A percentile compares a stretch with the other conserved stretches of the same genome.
Evolutionary conservation across 1,140 invertebrate genomes (phyloP).

Genomic region (Platyscapa corneri): DNA sequence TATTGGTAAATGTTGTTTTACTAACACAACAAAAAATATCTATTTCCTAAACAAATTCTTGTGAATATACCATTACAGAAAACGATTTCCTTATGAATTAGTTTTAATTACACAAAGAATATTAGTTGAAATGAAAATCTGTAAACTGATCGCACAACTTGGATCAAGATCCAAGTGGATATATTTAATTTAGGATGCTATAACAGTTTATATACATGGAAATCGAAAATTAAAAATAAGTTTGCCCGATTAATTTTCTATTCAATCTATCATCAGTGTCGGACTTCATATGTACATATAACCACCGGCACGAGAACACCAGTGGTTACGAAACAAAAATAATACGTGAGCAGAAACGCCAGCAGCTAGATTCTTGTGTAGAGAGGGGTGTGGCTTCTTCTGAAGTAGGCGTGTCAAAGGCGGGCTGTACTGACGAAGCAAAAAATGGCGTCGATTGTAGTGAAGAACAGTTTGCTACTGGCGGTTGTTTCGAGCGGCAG

Average conservation of each 20-base stretch:
- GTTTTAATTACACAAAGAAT: background rate
- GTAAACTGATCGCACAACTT: background rate
- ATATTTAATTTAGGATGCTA: background rate
- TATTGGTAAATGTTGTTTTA: no score
- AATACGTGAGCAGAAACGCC: background rate
- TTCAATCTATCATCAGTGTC: background rate
- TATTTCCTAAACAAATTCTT: background rate
- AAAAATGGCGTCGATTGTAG: slow-evolving; percentile 40
- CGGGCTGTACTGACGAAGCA: background rate
- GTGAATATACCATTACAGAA: background rate
- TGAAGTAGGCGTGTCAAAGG: slow-evolving; percentile 22
- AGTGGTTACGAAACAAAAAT: background rate
- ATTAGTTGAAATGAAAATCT: background rate
- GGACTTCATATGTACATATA: background rate
- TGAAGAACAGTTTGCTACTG: slow-evolving; percentile 9
- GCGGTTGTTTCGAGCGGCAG: background rate
- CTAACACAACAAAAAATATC: no score
- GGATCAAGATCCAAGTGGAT: background rate
- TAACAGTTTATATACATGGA: background rate
- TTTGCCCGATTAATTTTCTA: background rate
- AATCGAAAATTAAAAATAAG: background rate
- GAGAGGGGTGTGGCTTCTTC: background rate
- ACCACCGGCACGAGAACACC: background rate
- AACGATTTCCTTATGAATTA: background rate
- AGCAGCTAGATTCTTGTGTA: background rate